phyloP scores from a whole-genome alignment of 2,113 vertebrate species.

The Piliocolobus tephrosceles region DNA sequence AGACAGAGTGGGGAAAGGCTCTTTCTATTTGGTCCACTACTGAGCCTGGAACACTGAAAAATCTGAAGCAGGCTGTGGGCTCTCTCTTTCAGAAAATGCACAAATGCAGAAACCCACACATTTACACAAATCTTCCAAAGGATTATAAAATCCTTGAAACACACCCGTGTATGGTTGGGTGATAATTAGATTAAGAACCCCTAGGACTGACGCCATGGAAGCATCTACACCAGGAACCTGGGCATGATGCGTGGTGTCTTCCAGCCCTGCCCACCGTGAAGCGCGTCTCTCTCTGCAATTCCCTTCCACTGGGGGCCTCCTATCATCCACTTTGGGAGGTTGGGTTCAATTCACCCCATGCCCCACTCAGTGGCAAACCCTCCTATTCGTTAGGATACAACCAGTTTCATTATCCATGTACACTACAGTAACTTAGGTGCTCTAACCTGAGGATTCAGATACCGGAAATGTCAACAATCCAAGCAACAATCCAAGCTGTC shows the following conservation, averaged over 20 bases:
- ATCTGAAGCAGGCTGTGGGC: not conserved
- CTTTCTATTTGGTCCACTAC: not conserved
- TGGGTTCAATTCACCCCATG: accelerated
- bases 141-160: accelerated
- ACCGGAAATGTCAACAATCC: accelerated
- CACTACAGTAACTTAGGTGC: accelerated
- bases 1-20: accelerated
- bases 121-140: not conserved
- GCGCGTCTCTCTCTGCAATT: accelerated
- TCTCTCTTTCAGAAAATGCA: not conserved
- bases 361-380: not conserved
- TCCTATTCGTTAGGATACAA: not conserved
- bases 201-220: accelerated
- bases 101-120: not conserved
- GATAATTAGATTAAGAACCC: accelerated
- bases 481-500: too few species aligned
- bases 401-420: accelerated
- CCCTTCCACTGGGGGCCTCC: not conserved
- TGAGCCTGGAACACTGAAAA: accelerated
- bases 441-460: accelerated
- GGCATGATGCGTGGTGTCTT: accelerated
- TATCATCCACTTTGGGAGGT: accelerated
- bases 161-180: accelerated
- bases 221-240: accelerated
- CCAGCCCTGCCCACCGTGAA: accelerated